phyloP scores from a whole-genome alignment of 2,888 invertebrate species.

The Arrhopalites spinosus region DNA sequence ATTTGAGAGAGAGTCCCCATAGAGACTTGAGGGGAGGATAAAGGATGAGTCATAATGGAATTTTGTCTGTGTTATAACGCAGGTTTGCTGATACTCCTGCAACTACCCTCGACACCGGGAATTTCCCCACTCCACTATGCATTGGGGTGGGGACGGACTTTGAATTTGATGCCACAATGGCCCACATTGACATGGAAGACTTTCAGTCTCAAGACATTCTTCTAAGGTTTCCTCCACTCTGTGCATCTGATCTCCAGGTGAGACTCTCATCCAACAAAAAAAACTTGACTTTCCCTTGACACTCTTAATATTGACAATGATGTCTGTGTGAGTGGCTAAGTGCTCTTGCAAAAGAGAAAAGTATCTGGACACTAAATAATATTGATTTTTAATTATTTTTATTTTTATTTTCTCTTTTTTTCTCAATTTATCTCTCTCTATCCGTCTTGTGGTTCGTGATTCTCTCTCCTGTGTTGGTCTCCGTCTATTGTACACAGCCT shows the following conservation, averaged over 20 bases:
- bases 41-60: slow-evolving; percentile 10
- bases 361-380: not conserved
- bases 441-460: not conserved
- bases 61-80: slow-evolving; percentile 2
- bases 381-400: slow-evolving; percentile 6
- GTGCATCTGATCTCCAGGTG: slow-evolving; percentile 63
- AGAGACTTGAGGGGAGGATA: not conserved
- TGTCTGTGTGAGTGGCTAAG: not conserved
- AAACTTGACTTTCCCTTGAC: not conserved
- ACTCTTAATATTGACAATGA: not conserved
- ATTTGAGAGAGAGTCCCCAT: no score
- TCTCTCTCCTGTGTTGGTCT: not conserved
- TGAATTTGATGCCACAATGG: slow-evolving; percentile 83
- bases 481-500: slow-evolving; percentile 16
- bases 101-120: slow-evolving; percentile 36
- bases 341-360: not conserved
- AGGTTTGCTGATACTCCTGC: slow-evolving; percentile 45
- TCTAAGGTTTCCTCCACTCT: slow-evolving; percentile 72
- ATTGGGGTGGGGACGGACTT: slow-evolving; percentile 38
- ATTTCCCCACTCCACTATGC: slow-evolving; percentile 40
- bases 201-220: slow-evolving; percentile 89
- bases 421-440: not conserved
- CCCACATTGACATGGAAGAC: slow-evolving; percentile 94
- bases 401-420: not conserved
- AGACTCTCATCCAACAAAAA: slow-evolving; percentile 25